Percentiles rank a stretch among this genome's conserved stretches.
Conservation (phyloP, 2,113 vertebrate genomes). For the Corvus moneduloides region DNA sequence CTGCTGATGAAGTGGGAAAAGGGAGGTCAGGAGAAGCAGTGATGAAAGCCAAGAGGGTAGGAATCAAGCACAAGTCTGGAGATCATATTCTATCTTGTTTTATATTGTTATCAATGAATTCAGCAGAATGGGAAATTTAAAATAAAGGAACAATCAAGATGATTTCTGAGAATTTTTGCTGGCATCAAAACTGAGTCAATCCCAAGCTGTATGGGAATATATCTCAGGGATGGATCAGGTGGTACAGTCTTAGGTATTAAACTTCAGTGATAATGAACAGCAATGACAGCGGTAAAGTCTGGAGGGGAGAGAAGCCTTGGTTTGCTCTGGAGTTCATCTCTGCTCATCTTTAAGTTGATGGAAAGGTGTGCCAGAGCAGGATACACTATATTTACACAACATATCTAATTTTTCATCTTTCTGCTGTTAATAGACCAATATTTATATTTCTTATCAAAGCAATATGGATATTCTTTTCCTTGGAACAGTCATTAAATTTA, state of each 20-base stretch:
- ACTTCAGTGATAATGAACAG: not conserved
- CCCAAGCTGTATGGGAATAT: rapidly evolving
- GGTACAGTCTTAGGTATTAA: not conserved
- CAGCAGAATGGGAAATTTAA: not conserved
- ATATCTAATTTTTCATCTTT: not conserved
- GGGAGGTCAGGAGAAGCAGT: not conserved
- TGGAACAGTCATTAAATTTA: not conserved
- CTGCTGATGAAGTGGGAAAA: not conserved
- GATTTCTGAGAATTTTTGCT: not conserved
- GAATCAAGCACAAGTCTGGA: rapidly evolving
- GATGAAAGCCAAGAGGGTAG: not conserved
- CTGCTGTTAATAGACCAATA: not conserved
- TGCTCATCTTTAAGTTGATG: not conserved
- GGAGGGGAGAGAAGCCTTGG: not conserved
- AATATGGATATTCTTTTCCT: not conserved
- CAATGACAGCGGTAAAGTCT: not conserved
- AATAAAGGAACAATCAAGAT: not conserved
- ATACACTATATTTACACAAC: not conserved
- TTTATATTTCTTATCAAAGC: not conserved
- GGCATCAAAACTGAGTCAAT: not conserved
- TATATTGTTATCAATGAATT: not conserved
- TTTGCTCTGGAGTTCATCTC: not conserved
- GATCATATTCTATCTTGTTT: not conserved
- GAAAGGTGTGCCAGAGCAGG: not conserved
- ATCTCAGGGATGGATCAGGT: not conserved